Percentiles rank a stretch among this genome's conserved stretches.
Evolutionary conservation across 2,797 vertebrate genomes (phyloP).

Genomic region (Nyctalus aviator): DNA sequence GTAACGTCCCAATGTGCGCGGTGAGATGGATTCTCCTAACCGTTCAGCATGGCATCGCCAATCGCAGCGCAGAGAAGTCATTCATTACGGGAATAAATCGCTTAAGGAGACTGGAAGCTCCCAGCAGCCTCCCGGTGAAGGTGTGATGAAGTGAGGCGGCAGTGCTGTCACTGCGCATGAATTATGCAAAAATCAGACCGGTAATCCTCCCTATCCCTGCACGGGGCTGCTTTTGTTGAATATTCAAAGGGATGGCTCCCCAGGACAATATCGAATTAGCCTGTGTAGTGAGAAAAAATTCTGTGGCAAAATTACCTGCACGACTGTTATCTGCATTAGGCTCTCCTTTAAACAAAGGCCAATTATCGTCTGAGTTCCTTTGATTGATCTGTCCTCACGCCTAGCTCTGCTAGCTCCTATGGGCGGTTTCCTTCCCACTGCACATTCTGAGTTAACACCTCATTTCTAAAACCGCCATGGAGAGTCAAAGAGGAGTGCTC

Average conservation of each 20-base stretch:
- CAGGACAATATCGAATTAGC: slow-evolving; percentile 90
- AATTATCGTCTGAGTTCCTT: neutral
- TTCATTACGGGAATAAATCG: slow-evolving; percentile 93
- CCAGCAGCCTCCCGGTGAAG: slow-evolving; percentile 83
- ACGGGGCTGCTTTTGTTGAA: slow-evolving; percentile 90
- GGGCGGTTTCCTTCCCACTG: neutral
- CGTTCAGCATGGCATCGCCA: slow-evolving; percentile 86
- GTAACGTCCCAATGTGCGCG: slow-evolving; percentile 84
- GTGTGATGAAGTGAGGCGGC: slow-evolving; percentile 87
- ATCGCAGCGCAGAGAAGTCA: slow-evolving; percentile 89
- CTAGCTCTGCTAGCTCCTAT: fast-evolving
- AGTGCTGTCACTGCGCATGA: slow-evolving; percentile 89
- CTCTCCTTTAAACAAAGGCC: slow-evolving; percentile 66
- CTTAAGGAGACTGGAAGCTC: slow-evolving; percentile 91
- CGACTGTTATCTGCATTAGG: slow-evolving; percentile 70
- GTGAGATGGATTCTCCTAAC: slow-evolving; percentile 87
- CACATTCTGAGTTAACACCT: neutral
- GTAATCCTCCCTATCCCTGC: slow-evolving; percentile 85
- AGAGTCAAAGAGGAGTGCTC: neutral
- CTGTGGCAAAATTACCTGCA: slow-evolving; percentile 86
- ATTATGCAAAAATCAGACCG: slow-evolving; percentile 92
- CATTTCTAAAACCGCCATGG: neutral
- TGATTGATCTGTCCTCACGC: neutral
- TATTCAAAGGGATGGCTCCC: slow-evolving; percentile 91
- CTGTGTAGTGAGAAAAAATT: slow-evolving; percentile 87